Conservation (phyloP, 2,888 invertebrate genomes). For the Eupithecia pulchellata region DNA sequence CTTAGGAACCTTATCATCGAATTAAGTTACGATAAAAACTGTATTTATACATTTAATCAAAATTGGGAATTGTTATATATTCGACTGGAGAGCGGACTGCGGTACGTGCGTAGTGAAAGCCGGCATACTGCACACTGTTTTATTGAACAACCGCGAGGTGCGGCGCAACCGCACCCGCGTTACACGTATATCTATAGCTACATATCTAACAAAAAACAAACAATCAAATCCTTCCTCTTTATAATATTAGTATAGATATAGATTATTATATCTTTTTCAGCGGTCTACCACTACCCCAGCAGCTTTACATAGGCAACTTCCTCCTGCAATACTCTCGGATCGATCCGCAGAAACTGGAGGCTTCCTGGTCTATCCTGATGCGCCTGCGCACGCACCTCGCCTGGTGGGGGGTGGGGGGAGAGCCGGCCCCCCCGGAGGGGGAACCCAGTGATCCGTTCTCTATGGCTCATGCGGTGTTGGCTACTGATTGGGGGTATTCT, state of each 20-base stretch:
- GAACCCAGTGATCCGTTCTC: slow-evolving; percentile 54
- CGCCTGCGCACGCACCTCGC: slow-evolving; percentile 65
- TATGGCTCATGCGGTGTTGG: slow-evolving; percentile 61
- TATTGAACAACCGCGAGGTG: no score
- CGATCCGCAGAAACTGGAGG: slow-evolving; percentile 52
- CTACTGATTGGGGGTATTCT: slow-evolving; percentile 74
- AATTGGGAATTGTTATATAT: no score
- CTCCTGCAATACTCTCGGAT: slow-evolving; percentile 49
- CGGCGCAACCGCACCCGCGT: no score
- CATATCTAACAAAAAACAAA: no score
- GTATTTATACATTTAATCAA: no score
- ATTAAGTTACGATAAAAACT: no score
- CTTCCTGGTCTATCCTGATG: slow-evolving; percentile 67
- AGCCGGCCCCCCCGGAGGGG: slow-evolving; percentile 57
- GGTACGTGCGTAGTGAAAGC: no score
- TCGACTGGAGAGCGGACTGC: no score
- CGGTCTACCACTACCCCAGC: slow-evolving; percentile 67
- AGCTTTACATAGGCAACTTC: slow-evolving; percentile 65
- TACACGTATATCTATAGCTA: no score
- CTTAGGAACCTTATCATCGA: no score
- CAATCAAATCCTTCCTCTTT: neutral
- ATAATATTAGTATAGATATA: neutral
- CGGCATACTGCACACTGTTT: no score
- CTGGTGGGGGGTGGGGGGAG: slow-evolving; percentile 58
- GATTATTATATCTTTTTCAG: slow-evolving; percentile 50